Base-by-base conservation (phyloP, 92 coral and sea anemone species). In the Paragorgia papillata region DNA sequence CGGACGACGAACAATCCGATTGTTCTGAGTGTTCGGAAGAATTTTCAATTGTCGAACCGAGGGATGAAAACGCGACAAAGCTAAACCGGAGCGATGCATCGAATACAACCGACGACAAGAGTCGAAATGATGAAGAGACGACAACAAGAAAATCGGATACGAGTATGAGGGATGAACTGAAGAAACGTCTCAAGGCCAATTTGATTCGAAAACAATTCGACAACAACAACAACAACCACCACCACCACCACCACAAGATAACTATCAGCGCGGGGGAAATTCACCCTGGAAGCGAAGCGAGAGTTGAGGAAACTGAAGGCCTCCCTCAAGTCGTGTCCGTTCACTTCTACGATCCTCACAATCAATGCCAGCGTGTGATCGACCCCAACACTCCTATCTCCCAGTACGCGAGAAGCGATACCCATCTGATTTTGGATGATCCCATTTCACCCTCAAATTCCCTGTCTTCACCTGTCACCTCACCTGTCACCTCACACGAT, bases 11-110 rank as follows among this genome's bases (percentile, higher is more conserved):
- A n/a, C 49, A 71, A 71, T 71, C 78, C 58, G 51, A 50, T 54
- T 71, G 78, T 55, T 71, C 78, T 37, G 51, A 50, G 30, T 71
- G 78, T 55, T 71, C 78, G 19, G 78, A 71, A 54, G 78, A 71
- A 50, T 71, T 71, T 19, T 71, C 58, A 37, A 71, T 71, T 33
- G 63, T 71, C 46, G 78, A 71, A 71, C 58, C 78, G 32, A 53
- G 43, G 12, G 65, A 55, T 17, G 76, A 51, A 29, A 22, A 19
- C 14, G 62, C 18, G 1, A 56, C 62, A 17, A 31, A 56, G 33
- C 28, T 4, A 22, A 56, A 7, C 30, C 9, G 22, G 13, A 35
- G 55, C 57, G 21, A 53, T 29, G 5, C 50, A 18, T 17, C 50
- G 0, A 32, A 5, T 10, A 10, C 30, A 41, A 46, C 30, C 18